A percentile compares a stretch with the other conserved stretches of the same genome.
phyloP scores from a whole-genome alignment of 2,888 invertebrate genomes.

The Mycalesis mineus region DNA sequence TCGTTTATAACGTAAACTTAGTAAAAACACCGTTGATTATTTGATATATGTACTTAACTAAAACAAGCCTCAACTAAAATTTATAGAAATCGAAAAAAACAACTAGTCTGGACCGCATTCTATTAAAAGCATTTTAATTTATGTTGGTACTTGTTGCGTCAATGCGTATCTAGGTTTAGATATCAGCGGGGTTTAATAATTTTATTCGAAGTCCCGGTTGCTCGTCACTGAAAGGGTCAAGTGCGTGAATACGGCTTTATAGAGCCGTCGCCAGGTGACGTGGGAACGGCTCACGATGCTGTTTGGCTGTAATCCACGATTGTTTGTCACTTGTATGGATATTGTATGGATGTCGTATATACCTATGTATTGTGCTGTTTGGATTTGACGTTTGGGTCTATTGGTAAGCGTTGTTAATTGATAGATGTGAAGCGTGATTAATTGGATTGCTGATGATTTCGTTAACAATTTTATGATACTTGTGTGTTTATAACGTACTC shows the following conservation, averaged over 20 bases:
- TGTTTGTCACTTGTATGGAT: conserved; percentile 24
- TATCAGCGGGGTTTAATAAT: conserved; percentile 38
- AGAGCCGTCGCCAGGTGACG: conserved; percentile 62
- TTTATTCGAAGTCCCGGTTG: conserved; percentile 49
- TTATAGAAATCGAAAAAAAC: too few species aligned
- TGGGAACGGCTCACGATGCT: conserved; percentile 57
- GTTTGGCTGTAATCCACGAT: conserved; percentile 47
- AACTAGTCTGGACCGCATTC: too few species aligned
- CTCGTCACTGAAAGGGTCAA: conserved; percentile 69
- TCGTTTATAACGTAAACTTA: too few species aligned
- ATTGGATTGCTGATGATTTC: too few species aligned
- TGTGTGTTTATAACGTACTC: too few species aligned
- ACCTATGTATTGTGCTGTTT: conserved; percentile 13
- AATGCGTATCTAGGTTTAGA: background rate
- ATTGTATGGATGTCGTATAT: conserved; percentile 26
- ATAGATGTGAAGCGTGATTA: conserved; percentile 14
- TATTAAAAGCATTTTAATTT: too few species aligned
- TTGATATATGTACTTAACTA: too few species aligned
- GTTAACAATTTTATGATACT: too few species aligned
- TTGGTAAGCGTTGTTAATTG: conserved; percentile 15
- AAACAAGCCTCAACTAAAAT: too few species aligned
- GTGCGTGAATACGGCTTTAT: conserved; percentile 62
- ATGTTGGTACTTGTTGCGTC: too few species aligned
- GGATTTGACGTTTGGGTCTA: conserved; percentile 6
- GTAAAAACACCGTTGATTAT: too few species aligned